Evolutionary conservation across 2,113 vertebrate species (phyloP).

Genomic region (Cavia aperea): DNA sequence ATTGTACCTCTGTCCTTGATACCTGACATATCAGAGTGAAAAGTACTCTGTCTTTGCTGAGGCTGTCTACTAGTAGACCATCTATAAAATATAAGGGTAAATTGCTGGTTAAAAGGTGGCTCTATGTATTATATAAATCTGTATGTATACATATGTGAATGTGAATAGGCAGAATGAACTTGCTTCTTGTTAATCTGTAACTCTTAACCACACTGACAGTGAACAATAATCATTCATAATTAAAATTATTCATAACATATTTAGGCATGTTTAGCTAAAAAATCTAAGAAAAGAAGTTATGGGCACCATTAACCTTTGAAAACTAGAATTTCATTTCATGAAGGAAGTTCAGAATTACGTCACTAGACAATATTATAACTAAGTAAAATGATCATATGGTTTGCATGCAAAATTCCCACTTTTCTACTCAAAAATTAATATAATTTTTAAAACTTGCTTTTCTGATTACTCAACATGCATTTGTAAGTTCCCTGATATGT

Average conservation of each 20-base stretch:
- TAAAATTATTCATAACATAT: not conserved
- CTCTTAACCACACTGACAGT: not conserved
- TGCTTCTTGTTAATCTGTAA: not conserved
- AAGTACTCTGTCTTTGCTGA: not conserved
- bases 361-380: not conserved
- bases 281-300: not conserved
- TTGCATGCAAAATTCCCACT: not conserved
- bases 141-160: not conserved
- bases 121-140: not conserved
- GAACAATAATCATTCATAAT: not conserved
- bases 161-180: not conserved
- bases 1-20: not conserved
- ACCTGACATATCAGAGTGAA: not conserved
- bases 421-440: not conserved
- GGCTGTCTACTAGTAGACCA: not conserved
- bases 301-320: not conserved
- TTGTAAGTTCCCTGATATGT: not conserved
- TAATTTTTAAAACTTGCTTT: conserved; percentile 1
- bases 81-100: not conserved
- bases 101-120: not conserved
- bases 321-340: conserved; percentile 9
- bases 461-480: not conserved
- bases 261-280: conserved; percentile 27
- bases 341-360: conserved; percentile 17
- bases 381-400: not conserved